phyloP scores from a whole-genome alignment of 2,888 invertebrate species.

The Tipula unca region DNA sequence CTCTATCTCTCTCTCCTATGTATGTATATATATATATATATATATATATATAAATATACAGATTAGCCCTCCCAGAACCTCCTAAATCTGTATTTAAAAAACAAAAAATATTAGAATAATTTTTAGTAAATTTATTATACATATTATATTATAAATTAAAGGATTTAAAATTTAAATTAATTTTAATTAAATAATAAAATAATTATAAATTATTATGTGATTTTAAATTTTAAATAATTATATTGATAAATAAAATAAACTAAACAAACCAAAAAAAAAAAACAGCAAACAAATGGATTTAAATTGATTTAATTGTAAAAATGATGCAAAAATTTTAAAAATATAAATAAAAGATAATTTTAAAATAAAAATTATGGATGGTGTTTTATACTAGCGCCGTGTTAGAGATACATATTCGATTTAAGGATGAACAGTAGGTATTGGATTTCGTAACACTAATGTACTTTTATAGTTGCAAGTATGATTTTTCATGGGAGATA shows the following conservation, averaged over 20 bases:
- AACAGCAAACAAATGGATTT: neutral
- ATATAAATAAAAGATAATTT: neutral
- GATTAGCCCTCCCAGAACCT: neutral
- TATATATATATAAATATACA: neutral
- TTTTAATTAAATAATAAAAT: neutral
- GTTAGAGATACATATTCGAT: neutral
- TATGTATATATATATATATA: neutral
- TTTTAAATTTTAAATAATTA: slow-evolving; percentile 14
- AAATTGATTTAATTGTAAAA: slow-evolving; percentile 3
- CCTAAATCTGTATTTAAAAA: neutral
- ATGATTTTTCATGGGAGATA: neutral
- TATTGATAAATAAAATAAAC: neutral
- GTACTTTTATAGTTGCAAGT: neutral
- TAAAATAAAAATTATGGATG: neutral
- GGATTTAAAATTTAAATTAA: slow-evolving; percentile 16
- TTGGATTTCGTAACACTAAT: neutral
- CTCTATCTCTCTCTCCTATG: neutral
- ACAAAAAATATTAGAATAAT: neutral
- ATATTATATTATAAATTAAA: neutral
- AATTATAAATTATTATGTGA: slow-evolving; percentile 19
- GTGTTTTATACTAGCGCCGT: neutral
- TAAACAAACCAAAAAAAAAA: neutral
- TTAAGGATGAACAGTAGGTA: neutral
- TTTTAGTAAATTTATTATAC: slow-evolving; percentile 9
- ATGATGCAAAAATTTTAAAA: slow-evolving; percentile 14